A percentile compares a stretch with the other conserved stretches of the same genome.
Evolutionary conservation across 1,140 invertebrate genomes (phyloP).

Genomic region (Druon quercuslanigerum): DNA sequence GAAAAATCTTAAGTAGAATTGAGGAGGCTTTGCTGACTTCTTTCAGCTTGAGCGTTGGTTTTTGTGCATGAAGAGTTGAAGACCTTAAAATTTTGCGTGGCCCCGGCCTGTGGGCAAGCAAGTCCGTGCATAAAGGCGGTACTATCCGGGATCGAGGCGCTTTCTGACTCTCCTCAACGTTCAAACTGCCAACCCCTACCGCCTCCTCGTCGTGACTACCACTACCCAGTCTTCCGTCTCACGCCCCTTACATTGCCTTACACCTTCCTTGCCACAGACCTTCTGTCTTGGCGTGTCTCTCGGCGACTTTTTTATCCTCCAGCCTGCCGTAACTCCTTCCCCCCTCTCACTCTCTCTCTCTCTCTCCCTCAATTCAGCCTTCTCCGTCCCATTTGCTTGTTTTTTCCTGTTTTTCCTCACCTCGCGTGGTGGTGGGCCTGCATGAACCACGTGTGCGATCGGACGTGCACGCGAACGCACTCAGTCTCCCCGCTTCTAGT

Average conservation of each 20-base stretch:
- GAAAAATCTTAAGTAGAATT: background rate
- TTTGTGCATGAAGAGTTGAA: background rate
- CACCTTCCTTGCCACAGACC: conserved; percentile 6
- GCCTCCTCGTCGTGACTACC: conserved; percentile 28
- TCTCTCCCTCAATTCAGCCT: conserved; percentile 31
- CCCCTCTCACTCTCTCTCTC: background rate
- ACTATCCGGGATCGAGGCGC: conserved; percentile 41
- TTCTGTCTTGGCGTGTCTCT: conserved; percentile 29
- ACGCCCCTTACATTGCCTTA: conserved; percentile 7
- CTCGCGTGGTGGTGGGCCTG: background rate
- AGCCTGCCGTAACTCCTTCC: conserved; percentile 1
- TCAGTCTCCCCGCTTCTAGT: background rate
- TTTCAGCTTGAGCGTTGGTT: background rate
- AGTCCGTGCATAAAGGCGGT: conserved; percentile 25
- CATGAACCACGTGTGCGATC: conserved; percentile 28
- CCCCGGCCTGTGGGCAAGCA: background rate
- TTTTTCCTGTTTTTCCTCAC: conserved; percentile 32
- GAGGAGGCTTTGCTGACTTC: background rate
- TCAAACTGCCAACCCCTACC: conserved; percentile 20
- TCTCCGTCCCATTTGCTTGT: conserved; percentile 33
- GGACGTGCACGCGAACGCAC: conserved; percentile 24
- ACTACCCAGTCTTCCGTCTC: background rate
- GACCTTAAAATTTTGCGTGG: conserved; percentile 8
- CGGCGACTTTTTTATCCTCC: conserved; percentile 34
- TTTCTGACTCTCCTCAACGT: conserved; percentile 33